Conservation (phyloP, 2,888 invertebrate genomes). For the Tetragonula carbonaria region DNA sequence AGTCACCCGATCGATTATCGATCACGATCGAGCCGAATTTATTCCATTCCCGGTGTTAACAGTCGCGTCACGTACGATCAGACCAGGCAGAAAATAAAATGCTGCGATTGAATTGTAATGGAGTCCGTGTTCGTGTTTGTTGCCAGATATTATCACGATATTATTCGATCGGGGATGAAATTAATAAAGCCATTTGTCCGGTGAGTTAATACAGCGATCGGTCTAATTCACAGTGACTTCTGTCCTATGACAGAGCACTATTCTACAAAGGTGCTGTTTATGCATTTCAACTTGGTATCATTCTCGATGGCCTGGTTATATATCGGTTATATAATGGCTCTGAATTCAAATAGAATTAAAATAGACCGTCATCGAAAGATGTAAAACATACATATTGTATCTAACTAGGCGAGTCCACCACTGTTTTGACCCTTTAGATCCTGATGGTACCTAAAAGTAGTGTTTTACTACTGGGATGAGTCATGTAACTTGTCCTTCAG, state of each 20-base stretch:
- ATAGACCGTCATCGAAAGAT: neutral
- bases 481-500: too few species aligned
- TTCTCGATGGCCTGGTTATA: neutral
- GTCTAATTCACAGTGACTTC: slow-evolving; percentile 29
- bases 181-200: slow-evolving; percentile 62
- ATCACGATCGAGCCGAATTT: slow-evolving; percentile 72
- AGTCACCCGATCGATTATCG: slow-evolving; percentile 72
- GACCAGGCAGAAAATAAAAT: slow-evolving; percentile 27
- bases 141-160: slow-evolving; percentile 28
- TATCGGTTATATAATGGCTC: neutral
- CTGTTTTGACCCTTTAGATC: too few species aligned
- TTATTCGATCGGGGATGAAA: slow-evolving; percentile 18
- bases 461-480: too few species aligned
- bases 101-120: slow-evolving; percentile 36
- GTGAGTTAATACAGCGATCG: slow-evolving; percentile 9
- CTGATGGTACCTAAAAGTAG: too few species aligned
- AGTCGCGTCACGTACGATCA: slow-evolving; percentile 54
- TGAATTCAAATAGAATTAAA: neutral
- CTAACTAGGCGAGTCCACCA: neutral
- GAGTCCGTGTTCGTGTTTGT: slow-evolving; percentile 11
- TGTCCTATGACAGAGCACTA: slow-evolving; percentile 36
- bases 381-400: neutral
- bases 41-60: slow-evolving; percentile 61
- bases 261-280: slow-evolving; percentile 15
- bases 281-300: neutral